Percentiles rank a stretch among this genome's conserved stretches.
These are phyloP conservation scores for Sepioteuthis lessoniana DNA, from an alignment of 2,888 invertebrate species.

Conservation along the genomic window DNA sequence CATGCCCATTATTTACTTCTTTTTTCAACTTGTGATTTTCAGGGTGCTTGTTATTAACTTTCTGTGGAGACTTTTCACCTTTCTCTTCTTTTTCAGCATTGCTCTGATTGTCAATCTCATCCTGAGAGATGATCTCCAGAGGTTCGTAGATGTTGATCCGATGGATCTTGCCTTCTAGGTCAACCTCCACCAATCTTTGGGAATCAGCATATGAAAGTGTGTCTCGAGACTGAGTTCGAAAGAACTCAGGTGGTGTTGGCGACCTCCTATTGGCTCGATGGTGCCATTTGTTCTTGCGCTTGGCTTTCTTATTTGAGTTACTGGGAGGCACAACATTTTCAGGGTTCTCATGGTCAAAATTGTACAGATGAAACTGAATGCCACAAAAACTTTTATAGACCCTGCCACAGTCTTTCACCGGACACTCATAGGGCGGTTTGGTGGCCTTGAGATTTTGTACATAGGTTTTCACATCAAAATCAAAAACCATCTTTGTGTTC, in stretches of 20 bases:
- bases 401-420: constrained; percentile 87
- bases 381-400: constrained; percentile 90
- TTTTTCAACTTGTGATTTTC: constrained; percentile 62
- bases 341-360: constrained; percentile 86
- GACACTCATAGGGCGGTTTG: constrained; percentile 90
- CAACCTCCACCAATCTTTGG: constrained; percentile 89
- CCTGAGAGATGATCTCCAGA: constrained; percentile 75
- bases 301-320: constrained; percentile 76
- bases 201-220: constrained; percentile 88
- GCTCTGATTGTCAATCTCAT: constrained; percentile 73
- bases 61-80: constrained; percentile 66
- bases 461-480: constrained; percentile 90
- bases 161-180: constrained; percentile 86
- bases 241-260: constrained; percentile 74
- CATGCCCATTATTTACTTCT: constrained; percentile 59
- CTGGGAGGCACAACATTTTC: constrained; percentile 62
- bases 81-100: constrained; percentile 74
- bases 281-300: constrained; percentile 67
- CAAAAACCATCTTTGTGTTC: constrained; percentile 79
- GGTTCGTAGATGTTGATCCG: constrained; percentile 78
- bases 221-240: constrained; percentile 78
- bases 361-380: constrained; percentile 88
- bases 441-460: constrained; percentile 87
- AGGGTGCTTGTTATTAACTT: constrained; percentile 56
- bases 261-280: constrained; percentile 69